A percentile compares a stretch with the other conserved stretches of the same genome.
These are phyloP conservation scores for Heliconius hortense DNA, from an alignment of 2,888 invertebrate genomes.

Conservation along the genomic window DNA sequence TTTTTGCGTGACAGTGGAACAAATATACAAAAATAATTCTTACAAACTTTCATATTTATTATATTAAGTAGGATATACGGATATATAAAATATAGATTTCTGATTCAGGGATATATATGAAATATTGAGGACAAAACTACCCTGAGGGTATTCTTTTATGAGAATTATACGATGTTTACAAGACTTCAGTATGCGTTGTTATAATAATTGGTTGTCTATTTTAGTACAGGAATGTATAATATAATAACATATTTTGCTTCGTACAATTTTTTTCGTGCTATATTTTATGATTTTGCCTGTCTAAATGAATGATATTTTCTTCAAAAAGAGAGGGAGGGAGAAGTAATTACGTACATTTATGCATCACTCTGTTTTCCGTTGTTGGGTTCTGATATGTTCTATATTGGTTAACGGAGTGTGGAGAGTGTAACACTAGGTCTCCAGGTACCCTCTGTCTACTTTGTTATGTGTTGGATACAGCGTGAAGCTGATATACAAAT, in stretches of 20 bases:
- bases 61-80: not conserved
- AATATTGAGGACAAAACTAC: conserved; percentile 34
- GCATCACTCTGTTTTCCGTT: too few species aligned
- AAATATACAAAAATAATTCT: too few species aligned
- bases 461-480: too few species aligned
- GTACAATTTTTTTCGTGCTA: not conserved
- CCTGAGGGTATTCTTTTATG: conserved; percentile 5
- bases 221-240: conserved; percentile 10
- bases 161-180: conserved; percentile 6
- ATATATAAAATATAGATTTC: not conserved
- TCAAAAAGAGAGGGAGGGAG: not conserved
- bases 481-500: too few species aligned
- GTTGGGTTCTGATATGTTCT: too few species aligned
- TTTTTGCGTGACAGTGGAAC: too few species aligned
- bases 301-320: not conserved
- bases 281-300: not conserved
- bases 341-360: too few species aligned
- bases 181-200: conserved; percentile 10
- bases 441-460: too few species aligned
- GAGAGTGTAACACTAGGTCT: too few species aligned
- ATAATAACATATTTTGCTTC: not conserved
- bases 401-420: too few species aligned
- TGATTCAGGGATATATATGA: conserved; percentile 42
- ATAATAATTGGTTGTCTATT: conserved; percentile 16
- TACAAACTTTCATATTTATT: not conserved